Conservation (phyloP, 2,113 vertebrate species). For the Pandion haliaetus region DNA sequence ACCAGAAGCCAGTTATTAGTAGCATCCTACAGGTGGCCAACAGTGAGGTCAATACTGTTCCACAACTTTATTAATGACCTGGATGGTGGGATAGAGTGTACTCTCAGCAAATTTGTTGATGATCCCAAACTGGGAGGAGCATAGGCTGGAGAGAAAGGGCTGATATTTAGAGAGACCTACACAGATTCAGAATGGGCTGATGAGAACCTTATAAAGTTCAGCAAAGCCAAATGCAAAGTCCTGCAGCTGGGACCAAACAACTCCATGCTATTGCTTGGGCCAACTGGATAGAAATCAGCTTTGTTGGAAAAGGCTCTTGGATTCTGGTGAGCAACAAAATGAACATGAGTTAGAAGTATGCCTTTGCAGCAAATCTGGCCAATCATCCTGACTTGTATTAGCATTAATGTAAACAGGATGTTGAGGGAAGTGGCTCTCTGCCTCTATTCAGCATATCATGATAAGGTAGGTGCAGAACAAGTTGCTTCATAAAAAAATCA, state of each 20-base stretch:
- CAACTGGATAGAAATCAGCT: not conserved
- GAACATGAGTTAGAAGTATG: not conserved
- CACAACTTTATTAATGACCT: not conserved
- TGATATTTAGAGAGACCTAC: not conserved
- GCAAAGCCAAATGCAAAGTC: not conserved
- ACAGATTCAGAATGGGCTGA: not conserved
- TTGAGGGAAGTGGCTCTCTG: not conserved
- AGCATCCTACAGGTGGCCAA: not conserved
- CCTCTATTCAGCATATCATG: not conserved
- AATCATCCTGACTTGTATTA: not conserved
- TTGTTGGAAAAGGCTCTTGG: not conserved
- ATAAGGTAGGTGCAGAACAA: not conserved
- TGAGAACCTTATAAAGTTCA: not conserved
- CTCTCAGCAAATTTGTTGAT: not conserved
- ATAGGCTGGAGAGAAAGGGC: not conserved
- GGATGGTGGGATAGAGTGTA: not conserved
- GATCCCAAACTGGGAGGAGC: not conserved
- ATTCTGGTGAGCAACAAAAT: not conserved
- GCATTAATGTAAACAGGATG: not conserved
- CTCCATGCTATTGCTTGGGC: not conserved
- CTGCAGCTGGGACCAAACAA: not conserved
- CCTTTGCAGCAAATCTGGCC: not conserved
- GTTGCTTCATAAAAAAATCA: not conserved
- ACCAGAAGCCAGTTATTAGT: not conserved
- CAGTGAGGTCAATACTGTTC: not conserved